These are phyloP conservation scores for Drosophila murphyi DNA, from an alignment of 1,140 invertebrate species.

Conservation along the genomic window DNA sequence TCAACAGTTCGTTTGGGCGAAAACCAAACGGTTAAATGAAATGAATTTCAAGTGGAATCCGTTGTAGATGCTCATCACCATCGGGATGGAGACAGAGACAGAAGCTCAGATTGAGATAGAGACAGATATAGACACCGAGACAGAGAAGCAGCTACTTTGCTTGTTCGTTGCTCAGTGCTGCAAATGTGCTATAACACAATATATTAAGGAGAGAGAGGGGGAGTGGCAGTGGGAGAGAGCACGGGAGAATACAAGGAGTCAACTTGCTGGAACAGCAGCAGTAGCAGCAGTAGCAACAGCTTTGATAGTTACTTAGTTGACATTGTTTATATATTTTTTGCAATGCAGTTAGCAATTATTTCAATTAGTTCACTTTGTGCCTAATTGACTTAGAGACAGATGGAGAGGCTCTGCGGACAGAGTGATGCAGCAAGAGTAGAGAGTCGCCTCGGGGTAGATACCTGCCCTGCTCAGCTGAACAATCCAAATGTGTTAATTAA, in stretches of 20 bases:
- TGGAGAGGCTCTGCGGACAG: background rate
- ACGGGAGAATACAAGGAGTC: background rate
- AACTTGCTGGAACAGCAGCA: background rate
- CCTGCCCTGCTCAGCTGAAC: background rate
- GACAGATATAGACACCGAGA: background rate
- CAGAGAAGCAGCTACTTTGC: slow-evolving; percentile 30
- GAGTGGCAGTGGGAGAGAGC: background rate
- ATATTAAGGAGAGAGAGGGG: slow-evolving; percentile 9
- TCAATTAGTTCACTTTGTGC: slow-evolving; percentile 75
- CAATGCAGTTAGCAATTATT: slow-evolving; percentile 72
- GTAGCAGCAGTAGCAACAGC: background rate
- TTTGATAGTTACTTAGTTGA: slow-evolving; percentile 38
- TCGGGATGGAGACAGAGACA: background rate
- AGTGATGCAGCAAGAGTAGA: background rate
- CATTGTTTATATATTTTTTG: slow-evolving; percentile 69
- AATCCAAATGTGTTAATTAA: slow-evolving; percentile 38
- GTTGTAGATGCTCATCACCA: background rate
- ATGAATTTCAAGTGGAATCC: slow-evolving; percentile 58
- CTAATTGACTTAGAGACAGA: slow-evolving; percentile 58
- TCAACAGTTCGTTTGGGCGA: slow-evolving; percentile 32
- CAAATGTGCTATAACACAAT: slow-evolving; percentile 61
- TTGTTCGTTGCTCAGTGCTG: slow-evolving; percentile 47
- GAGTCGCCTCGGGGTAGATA: background rate
- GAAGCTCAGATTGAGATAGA: background rate
- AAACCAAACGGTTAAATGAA: slow-evolving; percentile 69